These are phyloP conservation scores for Troglohyphantes excavatus DNA, from an alignment of 2,888 invertebrate species.

Conservation along the genomic window DNA sequence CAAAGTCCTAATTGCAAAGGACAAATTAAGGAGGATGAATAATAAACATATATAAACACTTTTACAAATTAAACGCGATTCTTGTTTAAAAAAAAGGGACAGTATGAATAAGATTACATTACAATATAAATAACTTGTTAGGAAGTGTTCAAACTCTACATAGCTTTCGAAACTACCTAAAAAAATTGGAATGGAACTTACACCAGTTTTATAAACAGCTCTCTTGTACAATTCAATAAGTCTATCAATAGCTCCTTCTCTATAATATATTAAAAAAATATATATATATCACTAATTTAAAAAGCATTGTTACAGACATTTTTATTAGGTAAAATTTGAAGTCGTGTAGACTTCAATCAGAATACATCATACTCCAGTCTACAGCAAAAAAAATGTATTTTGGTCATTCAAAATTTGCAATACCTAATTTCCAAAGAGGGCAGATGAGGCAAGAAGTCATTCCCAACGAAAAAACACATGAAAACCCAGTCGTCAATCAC, in stretches of 20 bases:
- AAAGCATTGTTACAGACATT: neutral
- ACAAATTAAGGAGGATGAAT: too few relatives aligned
- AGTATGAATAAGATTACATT: too few relatives aligned
- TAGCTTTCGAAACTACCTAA: too few relatives aligned
- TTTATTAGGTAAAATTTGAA: too few relatives aligned
- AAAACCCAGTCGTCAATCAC: conserved; percentile 98
- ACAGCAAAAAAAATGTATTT: neutral
- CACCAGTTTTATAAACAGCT: conserved; percentile 94
- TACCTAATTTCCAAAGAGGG: conserved; percentile 96
- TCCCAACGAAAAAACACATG: conserved; percentile 99
- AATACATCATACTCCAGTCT: too few relatives aligned
- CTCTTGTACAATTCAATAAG: conserved; percentile 96
- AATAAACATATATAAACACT: too few relatives aligned
- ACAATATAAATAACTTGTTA: too few relatives aligned
- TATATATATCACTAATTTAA: neutral
- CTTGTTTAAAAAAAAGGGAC: too few relatives aligned
- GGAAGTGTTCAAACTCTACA: too few relatives aligned
- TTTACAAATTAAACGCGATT: too few relatives aligned
- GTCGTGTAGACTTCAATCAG: too few relatives aligned
- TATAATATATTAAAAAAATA: conserved; percentile 80
- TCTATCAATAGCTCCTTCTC: conserved; percentile 97
- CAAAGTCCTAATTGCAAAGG: too few relatives aligned
- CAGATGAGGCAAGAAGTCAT: conserved; percentile 98
- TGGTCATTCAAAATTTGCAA: neutral
- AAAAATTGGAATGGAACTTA: conserved; percentile 81